These are phyloP conservation scores for Baryphthengus martii DNA, from an alignment of 2,113 vertebrate genomes.

Conservation along the genomic window DNA sequence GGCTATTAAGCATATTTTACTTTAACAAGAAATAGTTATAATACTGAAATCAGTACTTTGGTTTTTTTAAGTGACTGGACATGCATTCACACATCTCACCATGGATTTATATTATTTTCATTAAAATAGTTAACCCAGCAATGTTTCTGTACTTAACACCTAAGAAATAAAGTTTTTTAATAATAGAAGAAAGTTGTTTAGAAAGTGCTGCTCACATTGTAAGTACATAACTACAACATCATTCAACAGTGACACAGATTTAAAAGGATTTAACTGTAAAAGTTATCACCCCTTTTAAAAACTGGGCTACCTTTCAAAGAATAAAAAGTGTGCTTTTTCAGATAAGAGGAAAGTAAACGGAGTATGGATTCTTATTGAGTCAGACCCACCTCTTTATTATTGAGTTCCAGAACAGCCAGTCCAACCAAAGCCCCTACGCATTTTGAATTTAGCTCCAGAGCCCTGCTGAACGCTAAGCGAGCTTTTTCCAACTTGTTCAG, in stretches of 20 bases:
- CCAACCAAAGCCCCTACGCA: slow-evolving; percentile 97
- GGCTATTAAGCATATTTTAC: background rate
- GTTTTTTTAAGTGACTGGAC: background rate
- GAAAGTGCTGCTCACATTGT: background rate
- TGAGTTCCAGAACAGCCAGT: slow-evolving; percentile 94
- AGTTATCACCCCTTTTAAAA: background rate
- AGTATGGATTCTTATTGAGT: background rate
- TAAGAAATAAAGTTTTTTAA: background rate
- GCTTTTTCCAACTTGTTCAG: slow-evolving; percentile 97
- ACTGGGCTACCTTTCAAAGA: background rate
- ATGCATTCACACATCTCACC: background rate
- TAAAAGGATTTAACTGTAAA: background rate
- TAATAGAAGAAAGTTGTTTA: background rate
- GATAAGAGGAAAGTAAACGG: background rate
- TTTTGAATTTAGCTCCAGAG: slow-evolving; percentile 94
- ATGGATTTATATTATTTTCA: background rate
- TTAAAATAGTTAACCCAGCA: background rate
- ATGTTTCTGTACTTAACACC: background rate
- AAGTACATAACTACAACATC: background rate
- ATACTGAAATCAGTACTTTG: background rate
- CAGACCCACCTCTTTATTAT: slow-evolving; percentile 89
- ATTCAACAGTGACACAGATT: background rate
- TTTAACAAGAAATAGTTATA: no score
- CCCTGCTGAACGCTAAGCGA: slow-evolving; percentile 91
- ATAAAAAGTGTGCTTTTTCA: background rate